phyloP scores from a whole-genome alignment of 2,797 vertebrate species.

The Ctenopoma multispine region DNA sequence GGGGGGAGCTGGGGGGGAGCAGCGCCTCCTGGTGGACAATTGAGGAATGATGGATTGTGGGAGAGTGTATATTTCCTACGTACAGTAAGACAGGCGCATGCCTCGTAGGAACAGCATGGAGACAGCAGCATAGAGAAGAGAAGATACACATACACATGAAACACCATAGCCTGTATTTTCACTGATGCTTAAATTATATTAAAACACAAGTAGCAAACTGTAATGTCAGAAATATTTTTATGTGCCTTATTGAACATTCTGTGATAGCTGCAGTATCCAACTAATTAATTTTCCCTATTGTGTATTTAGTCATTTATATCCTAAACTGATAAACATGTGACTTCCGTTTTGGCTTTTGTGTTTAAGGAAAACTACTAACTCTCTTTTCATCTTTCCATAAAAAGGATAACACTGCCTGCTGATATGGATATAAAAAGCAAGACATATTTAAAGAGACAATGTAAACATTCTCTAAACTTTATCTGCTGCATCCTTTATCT shows the following conservation, averaged over 20 bases:
- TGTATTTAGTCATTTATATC: no score
- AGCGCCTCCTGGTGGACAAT: constrained; percentile 68
- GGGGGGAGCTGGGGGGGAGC: constrained; percentile 27
- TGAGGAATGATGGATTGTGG: not conserved
- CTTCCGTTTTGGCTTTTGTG: no score
- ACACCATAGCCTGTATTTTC: not conserved
- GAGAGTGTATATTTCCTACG: not conserved
- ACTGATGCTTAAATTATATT: not conserved
- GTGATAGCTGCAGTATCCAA: no score
- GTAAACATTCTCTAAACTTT: no score
- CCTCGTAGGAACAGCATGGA: not conserved
- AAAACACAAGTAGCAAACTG: not conserved
- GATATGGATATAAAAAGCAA: no score
- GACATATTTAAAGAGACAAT: no score
- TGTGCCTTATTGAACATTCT: not conserved
- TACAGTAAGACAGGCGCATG: not conserved
- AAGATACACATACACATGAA: not conserved
- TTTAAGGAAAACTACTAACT: no score
- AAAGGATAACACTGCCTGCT: no score
- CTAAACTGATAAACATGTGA: no score
- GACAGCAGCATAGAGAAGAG: not conserved
- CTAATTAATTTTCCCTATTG: no score
- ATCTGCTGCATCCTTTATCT: not conserved
- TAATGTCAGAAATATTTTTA: not conserved
- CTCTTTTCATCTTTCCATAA: no score